A percentile compares a stretch with the other conserved stretches of the same genome.
These are phyloP conservation scores for Patella caerulea DNA, from an alignment of 2,888 invertebrate genomes.

Conservation along the genomic window DNA sequence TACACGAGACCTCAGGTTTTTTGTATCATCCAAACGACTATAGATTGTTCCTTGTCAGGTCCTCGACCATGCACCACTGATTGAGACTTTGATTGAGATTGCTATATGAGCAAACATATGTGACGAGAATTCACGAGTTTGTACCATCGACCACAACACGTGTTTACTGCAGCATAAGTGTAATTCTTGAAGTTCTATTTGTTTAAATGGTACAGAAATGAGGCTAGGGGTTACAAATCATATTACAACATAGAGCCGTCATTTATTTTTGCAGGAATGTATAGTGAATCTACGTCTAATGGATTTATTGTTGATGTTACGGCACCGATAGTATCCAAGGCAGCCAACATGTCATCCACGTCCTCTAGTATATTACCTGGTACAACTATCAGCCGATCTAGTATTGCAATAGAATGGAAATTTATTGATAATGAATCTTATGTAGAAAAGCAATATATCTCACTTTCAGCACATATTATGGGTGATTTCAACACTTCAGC, in stretches of 20 bases:
- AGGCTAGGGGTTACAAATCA: too few species aligned
- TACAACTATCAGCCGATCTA: conserved; percentile 23
- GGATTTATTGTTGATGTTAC: conserved; percentile 43
- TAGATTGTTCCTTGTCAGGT: too few species aligned
- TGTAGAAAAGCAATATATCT: conserved; percentile 26
- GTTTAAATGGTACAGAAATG: too few species aligned
- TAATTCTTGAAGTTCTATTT: too few species aligned
- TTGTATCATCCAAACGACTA: too few species aligned
- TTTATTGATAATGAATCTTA: conserved; percentile 28
- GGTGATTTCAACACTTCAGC: conserved; percentile 23
- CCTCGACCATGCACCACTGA: too few species aligned
- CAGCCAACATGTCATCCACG: conserved; percentile 23
- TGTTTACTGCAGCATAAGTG: too few species aligned
- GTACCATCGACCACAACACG: too few species aligned
- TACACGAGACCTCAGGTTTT: too few species aligned
- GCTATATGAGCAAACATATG: too few species aligned
- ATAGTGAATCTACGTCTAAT: conserved; percentile 39
- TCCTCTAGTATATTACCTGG: conserved; percentile 22
- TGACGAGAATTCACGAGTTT: too few species aligned
- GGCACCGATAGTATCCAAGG: conserved; percentile 30
- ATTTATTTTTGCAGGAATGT: conserved; percentile 16
- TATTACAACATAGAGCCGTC: background rate
- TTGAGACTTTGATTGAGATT: too few species aligned
- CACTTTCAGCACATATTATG: conserved; percentile 24
- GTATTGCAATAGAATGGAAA: conserved; percentile 25